These are phyloP conservation scores for Oxyruncus cristatus DNA, from an alignment of 2,113 vertebrate species.

Conservation along the genomic window DNA sequence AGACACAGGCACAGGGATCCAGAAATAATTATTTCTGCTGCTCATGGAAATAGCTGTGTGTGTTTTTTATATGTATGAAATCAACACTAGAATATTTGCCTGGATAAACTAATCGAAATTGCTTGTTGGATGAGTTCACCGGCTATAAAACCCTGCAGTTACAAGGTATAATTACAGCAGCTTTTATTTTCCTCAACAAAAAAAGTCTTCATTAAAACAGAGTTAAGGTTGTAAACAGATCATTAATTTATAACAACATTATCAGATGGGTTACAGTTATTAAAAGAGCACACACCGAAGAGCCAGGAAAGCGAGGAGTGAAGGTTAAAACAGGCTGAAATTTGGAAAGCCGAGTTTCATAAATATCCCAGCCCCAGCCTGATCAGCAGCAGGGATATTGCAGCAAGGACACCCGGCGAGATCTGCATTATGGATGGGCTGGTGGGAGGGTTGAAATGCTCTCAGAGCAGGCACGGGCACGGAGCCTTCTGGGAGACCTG, in stretches of 20 bases:
- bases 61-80: conserved; percentile 35
- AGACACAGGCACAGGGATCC: background rate
- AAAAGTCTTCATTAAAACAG: conserved; percentile 64
- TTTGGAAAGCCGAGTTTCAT: background rate
- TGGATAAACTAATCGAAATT: conserved; percentile 68
- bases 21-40: conserved; percentile 36
- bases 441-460: background rate
- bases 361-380: background rate
- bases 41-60: conserved; percentile 1
- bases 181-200: conserved; percentile 62
- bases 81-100: conserved; percentile 58
- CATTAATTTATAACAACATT: conserved; percentile 71
- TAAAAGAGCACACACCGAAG: conserved; percentile 41
- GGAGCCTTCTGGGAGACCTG: accelerated
- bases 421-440: background rate
- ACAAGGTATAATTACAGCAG: conserved; percentile 64
- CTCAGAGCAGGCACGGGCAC: accelerated
- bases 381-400: background rate
- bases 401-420: background rate
- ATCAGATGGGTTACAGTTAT: conserved; percentile 70
- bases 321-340: conserved; percentile 2
- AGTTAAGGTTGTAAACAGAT: conserved; percentile 69
- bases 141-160: conserved; percentile 61
- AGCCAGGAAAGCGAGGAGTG: background rate
- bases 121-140: conserved; percentile 64